Base-by-base conservation (phyloP, 2,797 vertebrate genomes). In the Orientallactaga sibirica region DNA sequence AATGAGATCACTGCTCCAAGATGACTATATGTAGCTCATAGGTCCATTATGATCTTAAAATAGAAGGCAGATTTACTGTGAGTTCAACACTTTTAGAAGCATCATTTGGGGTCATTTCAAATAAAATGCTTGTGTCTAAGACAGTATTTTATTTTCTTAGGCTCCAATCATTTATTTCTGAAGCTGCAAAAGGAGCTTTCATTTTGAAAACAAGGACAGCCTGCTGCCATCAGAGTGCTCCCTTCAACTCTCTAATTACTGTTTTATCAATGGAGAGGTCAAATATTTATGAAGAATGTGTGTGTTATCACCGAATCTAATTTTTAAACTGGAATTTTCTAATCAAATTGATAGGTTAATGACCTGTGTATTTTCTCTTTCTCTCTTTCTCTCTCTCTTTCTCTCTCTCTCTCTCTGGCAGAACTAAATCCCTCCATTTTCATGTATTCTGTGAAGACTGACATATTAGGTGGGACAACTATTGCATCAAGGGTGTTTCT, bases 221-320 rank as follows among this genome's bases (percentile, higher is more conserved):
- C 93, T n/a, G 64, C 93, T 96, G 97, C 96, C 95, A 92, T 92
- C 95, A 94, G 90, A 81, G 95, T 83, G 70, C 89, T 93, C 95
- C 75, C 71, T 66, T 95, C 93, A 77, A 76, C 88, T 96, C 88
- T 89, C 92, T 97, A 98, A 98, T 97, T 97, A 97, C 96, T 95
- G 93, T 94, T 92, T 94, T 94, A 92, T 92, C 97, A 97, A 96
- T 33, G 71, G 94, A 97, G 94, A 97, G 94, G 97, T 98, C 97
- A 98, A 98, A 98, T 98, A 98, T 98, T 98, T 97, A 98, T 98
- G 97, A 97, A 97, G 96, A 97, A 97, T 93, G 91, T 96, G 95
- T 97, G 97, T 98, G 97, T 97, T 97, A 97, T 98, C 96, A 95
- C 89, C 93, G 95, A 96, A 96, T 96, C 94, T 97, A 97, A 98